These are phyloP conservation scores for Malachius bipustulatus DNA, from an alignment of 2,888 invertebrate species.

Conservation along the genomic window DNA sequence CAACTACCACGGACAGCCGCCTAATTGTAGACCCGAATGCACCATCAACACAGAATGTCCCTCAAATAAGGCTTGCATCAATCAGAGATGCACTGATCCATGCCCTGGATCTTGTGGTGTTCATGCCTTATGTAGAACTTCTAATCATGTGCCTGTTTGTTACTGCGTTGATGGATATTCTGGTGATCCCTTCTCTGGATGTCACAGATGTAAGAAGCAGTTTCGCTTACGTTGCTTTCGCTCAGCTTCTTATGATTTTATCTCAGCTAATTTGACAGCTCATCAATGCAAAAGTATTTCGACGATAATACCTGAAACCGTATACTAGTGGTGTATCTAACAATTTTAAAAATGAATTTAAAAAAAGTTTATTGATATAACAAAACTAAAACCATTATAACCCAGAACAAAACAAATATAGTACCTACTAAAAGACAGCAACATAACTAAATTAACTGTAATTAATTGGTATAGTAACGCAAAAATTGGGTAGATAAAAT, in stretches of 20 bases:
- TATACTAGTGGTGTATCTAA: neutral
- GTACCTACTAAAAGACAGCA: too few species aligned
- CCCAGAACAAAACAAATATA: too few species aligned
- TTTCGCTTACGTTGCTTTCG: constrained; percentile 1
- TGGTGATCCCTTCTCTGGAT: constrained; percentile 71
- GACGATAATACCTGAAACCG: neutral
- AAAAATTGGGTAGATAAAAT: too few species aligned
- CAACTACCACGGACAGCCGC: constrained; percentile 67
- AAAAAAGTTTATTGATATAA: too few species aligned
- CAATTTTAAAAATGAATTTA: too few species aligned
- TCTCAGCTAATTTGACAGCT: constrained; percentile 9
- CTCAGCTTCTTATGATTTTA: neutral
- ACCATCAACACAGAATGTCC: constrained; percentile 61
- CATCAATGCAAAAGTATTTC: neutral
- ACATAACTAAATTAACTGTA: too few species aligned
- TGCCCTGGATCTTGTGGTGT: constrained; percentile 64
- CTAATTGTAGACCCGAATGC: constrained; percentile 67
- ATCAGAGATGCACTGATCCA: constrained; percentile 60
- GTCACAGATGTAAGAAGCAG: constrained; percentile 40
- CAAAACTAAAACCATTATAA: too few species aligned
- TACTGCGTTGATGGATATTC: constrained; percentile 56
- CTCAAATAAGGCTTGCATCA: constrained; percentile 57
- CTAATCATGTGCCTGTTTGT: constrained; percentile 63
- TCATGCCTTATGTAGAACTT: constrained; percentile 56
- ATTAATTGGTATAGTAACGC: too few species aligned